These are phyloP conservation scores for Ellobius talpinus DNA, from an alignment of 2,113 vertebrate genomes.

Conservation along the genomic window DNA sequence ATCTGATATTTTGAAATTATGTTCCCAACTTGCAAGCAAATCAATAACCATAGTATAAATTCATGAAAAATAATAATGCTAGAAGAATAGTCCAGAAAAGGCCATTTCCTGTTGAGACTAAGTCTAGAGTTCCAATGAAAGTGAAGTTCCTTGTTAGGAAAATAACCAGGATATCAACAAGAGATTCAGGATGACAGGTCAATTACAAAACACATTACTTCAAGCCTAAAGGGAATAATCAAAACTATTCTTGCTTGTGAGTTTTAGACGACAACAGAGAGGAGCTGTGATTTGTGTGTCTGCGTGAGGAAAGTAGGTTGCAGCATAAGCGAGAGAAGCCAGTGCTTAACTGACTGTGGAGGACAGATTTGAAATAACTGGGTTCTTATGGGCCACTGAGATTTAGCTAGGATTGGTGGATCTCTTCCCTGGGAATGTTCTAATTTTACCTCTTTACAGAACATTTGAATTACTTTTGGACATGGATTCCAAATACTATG, in stretches of 20 bases:
- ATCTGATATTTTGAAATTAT: not conserved
- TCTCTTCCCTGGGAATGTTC: not conserved
- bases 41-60: not conserved
- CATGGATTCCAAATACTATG: not conserved
- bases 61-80: slow-evolving; percentile 1
- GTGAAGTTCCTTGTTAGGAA: not conserved
- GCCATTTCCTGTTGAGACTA: not conserved
- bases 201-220: slow-evolving; percentile 10
- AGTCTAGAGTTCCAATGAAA: not conserved
- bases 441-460: slow-evolving; percentile 24
- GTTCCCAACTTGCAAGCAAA: not conserved
- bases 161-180: not conserved
- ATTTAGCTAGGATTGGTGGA: slow-evolving; percentile 14
- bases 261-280: slow-evolving; percentile 28
- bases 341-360: slow-evolving; percentile 56
- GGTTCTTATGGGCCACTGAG: slow-evolving; percentile 41
- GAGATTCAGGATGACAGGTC: not conserved
- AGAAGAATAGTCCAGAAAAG: not conserved
- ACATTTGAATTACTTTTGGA: slow-evolving; percentile 33
- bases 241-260: not conserved
- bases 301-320: slow-evolving; percentile 50
- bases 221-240: slow-evolving; percentile 9
- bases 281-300: slow-evolving; percentile 45
- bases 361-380: slow-evolving; percentile 54
- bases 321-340: slow-evolving; percentile 55